Conservation (phyloP, 1,140 invertebrate genomes). For the Drosophila tsacasi region DNA sequence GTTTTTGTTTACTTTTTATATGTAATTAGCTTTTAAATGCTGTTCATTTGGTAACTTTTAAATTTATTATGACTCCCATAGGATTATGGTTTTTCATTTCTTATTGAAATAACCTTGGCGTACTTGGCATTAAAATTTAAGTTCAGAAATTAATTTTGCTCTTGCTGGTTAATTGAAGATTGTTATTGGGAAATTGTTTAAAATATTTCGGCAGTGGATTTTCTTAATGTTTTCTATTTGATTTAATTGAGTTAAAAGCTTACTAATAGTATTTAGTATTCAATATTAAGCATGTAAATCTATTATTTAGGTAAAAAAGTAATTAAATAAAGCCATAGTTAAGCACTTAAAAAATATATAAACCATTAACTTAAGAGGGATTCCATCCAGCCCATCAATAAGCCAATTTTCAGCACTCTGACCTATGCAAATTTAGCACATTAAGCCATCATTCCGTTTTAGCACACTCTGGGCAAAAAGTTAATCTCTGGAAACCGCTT, state of each 20-base stretch:
- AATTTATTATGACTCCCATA: neutral
- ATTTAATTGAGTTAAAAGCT: neutral
- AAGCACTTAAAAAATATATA: neutral
- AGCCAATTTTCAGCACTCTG: constrained; percentile 17
- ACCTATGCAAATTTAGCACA: constrained; percentile 44
- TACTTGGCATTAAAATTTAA: neutral
- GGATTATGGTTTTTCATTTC: neutral
- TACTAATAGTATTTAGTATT: neutral
- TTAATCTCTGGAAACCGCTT: constrained; percentile 22
- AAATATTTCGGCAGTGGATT: too few species aligned
- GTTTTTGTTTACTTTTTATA: constrained; percentile 2
- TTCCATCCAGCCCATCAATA: neutral
- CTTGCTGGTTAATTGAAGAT: neutral
- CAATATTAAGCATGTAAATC: neutral
- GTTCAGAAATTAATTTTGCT: fast-evolving
- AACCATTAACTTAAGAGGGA: neutral
- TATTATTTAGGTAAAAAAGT: neutral
- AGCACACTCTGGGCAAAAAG: neutral
- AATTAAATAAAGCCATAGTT: neutral
- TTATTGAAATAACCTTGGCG: neutral
- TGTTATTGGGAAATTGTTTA: neutral
- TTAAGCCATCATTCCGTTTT: constrained; percentile 37
- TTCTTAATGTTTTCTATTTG: neutral
- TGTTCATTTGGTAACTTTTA: neutral
- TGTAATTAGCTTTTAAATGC: constrained; percentile 20